Percentiles rank a stretch among this genome's conserved stretches.
phyloP scores from a whole-genome alignment of 2,888 invertebrate species.

The Laothoe populi region DNA sequence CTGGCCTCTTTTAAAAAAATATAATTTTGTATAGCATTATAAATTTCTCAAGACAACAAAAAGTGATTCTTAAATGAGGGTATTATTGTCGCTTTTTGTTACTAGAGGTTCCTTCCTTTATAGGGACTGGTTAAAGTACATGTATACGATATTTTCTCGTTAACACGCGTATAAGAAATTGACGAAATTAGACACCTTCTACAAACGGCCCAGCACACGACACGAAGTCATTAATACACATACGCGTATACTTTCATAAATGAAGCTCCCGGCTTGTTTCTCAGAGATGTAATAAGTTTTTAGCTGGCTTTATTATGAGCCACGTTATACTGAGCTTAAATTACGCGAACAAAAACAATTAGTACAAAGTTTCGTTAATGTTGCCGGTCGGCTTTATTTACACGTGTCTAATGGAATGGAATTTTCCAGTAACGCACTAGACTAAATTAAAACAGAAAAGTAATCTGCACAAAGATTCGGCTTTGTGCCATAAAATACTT shows the following conservation, averaged over 20 bases:
- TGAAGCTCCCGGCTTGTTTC: conserved; percentile 9
- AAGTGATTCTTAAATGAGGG: no score
- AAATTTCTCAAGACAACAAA: no score
- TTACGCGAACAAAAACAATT: conserved; percentile 28
- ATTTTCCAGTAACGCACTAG: conserved; percentile 1
- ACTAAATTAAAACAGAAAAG: background rate
- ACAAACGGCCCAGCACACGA: background rate
- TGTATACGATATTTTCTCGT: no score
- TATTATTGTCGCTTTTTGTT: no score
- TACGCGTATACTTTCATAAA: conserved; percentile 18
- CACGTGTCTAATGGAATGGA: conserved; percentile 6
- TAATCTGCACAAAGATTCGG: no score
- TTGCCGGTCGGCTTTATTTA: conserved; percentile 9
- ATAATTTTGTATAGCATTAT: no score
- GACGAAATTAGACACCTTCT: no score
- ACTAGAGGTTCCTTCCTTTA: no score
- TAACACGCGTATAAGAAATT: conserved; percentile 3
- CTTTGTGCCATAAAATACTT: no score
- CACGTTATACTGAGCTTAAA: conserved; percentile 20
- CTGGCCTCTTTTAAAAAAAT: no score
- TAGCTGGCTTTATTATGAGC: conserved; percentile 24
- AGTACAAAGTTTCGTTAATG: conserved; percentile 22
- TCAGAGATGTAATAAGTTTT: conserved; percentile 17
- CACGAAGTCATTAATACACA: conserved; percentile 14
- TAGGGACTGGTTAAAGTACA: no score